Conservation (phyloP, 2,113 vertebrate species). For the Corynorhinus townsendii region DNA sequence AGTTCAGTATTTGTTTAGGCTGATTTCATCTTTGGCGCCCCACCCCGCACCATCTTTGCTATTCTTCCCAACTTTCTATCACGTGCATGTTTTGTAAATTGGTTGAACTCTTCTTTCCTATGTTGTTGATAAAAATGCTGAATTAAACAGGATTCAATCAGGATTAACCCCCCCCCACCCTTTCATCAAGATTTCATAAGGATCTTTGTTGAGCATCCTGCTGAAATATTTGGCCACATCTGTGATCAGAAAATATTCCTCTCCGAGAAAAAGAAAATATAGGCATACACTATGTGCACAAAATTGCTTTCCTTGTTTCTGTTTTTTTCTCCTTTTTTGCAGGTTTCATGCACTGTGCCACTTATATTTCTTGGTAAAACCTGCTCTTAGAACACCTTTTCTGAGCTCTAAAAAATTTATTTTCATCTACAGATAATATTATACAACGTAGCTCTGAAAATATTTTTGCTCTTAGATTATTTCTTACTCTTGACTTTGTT, state of each 20-base stretch:
- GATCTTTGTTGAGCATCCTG: background rate
- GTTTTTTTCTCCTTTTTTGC: background rate
- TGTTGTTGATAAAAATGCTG: background rate
- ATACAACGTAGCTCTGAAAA: background rate
- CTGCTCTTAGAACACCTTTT: background rate
- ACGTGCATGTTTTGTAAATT: background rate
- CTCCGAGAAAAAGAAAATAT: conserved; percentile 16
- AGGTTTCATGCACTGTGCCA: background rate
- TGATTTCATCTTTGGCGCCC: background rate
- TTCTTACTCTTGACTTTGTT: background rate
- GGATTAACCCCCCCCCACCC: background rate
- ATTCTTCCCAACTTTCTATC: background rate
- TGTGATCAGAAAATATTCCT: background rate
- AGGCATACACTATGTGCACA: background rate
- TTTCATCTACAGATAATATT: background rate
- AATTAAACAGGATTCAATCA: background rate
- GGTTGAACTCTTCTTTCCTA: background rate
- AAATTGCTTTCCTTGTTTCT: background rate
- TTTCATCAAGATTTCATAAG: background rate
- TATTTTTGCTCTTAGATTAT: background rate
- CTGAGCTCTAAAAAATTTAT: background rate
- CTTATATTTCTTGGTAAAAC: background rate
- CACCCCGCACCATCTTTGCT: background rate
- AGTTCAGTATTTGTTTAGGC: background rate
- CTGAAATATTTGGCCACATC: background rate